Evolutionary conservation across 2,113 vertebrate species (phyloP), one percentile per base, ranked within the genome.

Genomic region (Malaclemys terrapin): DNA sequence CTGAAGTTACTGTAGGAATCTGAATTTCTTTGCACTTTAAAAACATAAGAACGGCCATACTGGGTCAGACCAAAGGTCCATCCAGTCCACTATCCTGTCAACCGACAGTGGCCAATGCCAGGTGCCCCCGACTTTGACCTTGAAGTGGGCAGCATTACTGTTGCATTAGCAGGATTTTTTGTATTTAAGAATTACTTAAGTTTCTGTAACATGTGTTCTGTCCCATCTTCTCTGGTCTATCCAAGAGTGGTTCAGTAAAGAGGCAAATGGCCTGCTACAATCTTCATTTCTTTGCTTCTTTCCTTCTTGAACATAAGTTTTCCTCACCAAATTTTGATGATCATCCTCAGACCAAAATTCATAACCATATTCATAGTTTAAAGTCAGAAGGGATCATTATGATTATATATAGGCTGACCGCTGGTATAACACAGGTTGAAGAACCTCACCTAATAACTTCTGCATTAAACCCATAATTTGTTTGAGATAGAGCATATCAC

Each of bases 291-390:
- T 54, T 54, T 38, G 7, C n/a, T 54, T 53, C 27, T 47, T 79
- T 49, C 49, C 42, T 84, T 81, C 59, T 24, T 14, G 82, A 53
- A 12, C 42, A 91, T 78, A n/a, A 87, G 16, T 27, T 80, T 93
- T 62, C n/a, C 27, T 78, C 79, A 14, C 31, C 14, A 0, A 49
- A 2, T 2, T 29, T 52, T 78, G 84, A 50, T 79, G 14, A 79
- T 83, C 35, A 2, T 38, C 65, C n/a, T 72, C 4, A 38, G n/a
- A 38, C 5, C 17, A 69, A 69, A 76, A 45, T 76, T 76, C 22
- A 12, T 6, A 76, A 27, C 24, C 20, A n/a, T 88, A 38, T 3
- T 35, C 20, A 35, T 57, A 0, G 0, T 82, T 82, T 90, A 57
- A 87, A 89, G 69, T 35, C 42, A 49, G 52, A 87, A 84, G 87